Evolutionary conservation across 2,888 invertebrate genomes (phyloP).

Genomic region (Pristionchus entomophagus): DNA sequence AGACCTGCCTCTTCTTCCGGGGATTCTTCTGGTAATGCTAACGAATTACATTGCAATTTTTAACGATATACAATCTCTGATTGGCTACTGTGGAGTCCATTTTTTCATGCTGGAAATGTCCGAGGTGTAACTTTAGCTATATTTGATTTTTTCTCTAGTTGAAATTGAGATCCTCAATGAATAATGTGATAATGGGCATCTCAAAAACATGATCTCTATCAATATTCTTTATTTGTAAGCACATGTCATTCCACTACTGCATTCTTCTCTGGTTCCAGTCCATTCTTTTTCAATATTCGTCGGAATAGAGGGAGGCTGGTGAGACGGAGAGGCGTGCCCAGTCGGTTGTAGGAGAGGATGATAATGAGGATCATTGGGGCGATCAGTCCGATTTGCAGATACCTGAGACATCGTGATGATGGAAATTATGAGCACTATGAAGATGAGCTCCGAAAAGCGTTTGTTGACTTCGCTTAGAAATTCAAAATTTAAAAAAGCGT

Average conservation of each 20-base stretch:
- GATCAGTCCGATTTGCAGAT: constrained; percentile 25
- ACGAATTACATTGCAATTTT: no score
- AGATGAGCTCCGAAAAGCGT: not conserved
- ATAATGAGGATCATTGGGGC: not conserved
- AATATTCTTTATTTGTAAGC: not conserved
- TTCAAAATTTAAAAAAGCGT: not conserved
- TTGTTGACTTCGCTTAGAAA: not conserved
- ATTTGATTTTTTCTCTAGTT: no score
- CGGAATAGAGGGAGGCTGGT: not conserved
- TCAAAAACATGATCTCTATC: no score
- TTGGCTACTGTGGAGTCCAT: no score
- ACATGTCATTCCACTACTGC: constrained; percentile 20
- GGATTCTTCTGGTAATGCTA: no score
- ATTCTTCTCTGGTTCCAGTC: not conserved
- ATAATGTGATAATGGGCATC: no score
- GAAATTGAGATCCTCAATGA: no score
- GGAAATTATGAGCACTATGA: not conserved
- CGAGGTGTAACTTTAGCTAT: no score
- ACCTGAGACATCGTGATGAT: not conserved
- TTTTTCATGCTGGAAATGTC: no score
- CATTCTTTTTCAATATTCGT: not conserved
- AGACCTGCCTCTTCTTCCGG: no score
- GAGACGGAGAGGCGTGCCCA: not conserved
- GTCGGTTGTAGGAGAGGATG: constrained; percentile 21
- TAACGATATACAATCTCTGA: no score